Base-by-base conservation (phyloP, 2,113 vertebrate species). In the Peucedramus taeniatus region DNA sequence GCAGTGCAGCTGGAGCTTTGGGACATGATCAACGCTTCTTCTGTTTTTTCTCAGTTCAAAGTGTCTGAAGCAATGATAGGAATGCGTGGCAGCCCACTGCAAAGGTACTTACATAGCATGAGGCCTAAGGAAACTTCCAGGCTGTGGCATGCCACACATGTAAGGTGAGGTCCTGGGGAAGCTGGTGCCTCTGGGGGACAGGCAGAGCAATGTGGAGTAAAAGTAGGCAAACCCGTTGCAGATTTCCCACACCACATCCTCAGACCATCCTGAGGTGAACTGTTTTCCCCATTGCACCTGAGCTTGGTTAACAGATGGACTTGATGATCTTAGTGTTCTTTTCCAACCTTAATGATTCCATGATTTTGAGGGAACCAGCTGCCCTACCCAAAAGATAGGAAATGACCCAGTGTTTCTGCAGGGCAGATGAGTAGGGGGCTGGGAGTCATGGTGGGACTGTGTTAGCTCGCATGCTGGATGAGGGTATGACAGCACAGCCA, bases 91-190 rank as follows among this genome's bases (percentile, higher is more conserved):
- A 91, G 31, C 16, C 11, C 30, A 31, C 11, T 57, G 42, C 66
- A 88, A 60, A 61, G 4, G 11, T 49, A 31, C 11, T 75, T 81
- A 11, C 9, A 27, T 10, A 33, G 26, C 0, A 1, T 11, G 56
- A 77, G 71, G 21, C 31, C 47, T 15, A 59, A 80, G 59, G 54
- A 39, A 44, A 50, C 23, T 39, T 84, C 47, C 53, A 65, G 23
- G 63, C 28, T 83, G 21, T 3, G 9, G 40, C n/a, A 24, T 26
- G 35, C 21, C 39, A 51, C 1, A 6, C 0, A 0, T 30, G 49
- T 8, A 7, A 19, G 20, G 30, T 51, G 20, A 89, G 39, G 13
- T 39, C 74, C 21, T 7, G 15, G n/a, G 13, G 19, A 93, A 79
- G 30, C 51, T 54, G 39, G 4, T 81, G 31, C 30, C 17, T 42